Evolutionary conservation across 2,113 vertebrate genomes (phyloP), one percentile per base, ranked within the genome.

Genomic region (Dromas ardeola): DNA sequence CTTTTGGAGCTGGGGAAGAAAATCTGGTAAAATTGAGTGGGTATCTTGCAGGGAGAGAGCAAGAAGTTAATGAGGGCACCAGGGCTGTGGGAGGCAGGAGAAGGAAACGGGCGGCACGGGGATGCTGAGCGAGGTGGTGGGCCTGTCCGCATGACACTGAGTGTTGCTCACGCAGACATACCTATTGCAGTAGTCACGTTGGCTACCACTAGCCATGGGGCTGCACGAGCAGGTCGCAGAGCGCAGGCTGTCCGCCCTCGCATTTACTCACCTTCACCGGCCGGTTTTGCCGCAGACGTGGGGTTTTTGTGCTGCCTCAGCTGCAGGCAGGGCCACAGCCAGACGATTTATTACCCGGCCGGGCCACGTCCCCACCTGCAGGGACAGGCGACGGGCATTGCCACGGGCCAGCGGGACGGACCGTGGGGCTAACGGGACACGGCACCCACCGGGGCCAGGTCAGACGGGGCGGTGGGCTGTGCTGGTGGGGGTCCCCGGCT

Each of bases 261-360:
- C 36, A 0, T 92, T 92, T 92, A 83, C 93, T 95, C 91, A 93
- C 76, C 95, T 70, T 66, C 91, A 92, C 88, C 9, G 63, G 91
- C 94, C 59, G 94, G 95, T 95, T 97, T 88, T 40, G 88, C 90
- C 74, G 26, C 96, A 55, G 49, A 26, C 66, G n/a, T 10, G 43
- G 52, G 79, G 43, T 19, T 96, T 94, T 95, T 95, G 88, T 90
- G 94, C 95, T 90, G 96, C 74, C 96, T 96, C 95, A 96, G 94
- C 94, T 79, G 65, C 42, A n/a, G 30, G 88, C 73, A 90, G 92
- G 36, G 23, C 59, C 80, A 27, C 3, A 17, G 38, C 3, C 5
- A 25, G 53, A 10, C n/a, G n/a, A 38, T 17, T 42, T 11, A 6
- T 30, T 43, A 34, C n/a, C n/a, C 20, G 22, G 30, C 18, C 11